Conservation (phyloP, 2,113 vertebrate species). For the Scolopax mira region DNA sequence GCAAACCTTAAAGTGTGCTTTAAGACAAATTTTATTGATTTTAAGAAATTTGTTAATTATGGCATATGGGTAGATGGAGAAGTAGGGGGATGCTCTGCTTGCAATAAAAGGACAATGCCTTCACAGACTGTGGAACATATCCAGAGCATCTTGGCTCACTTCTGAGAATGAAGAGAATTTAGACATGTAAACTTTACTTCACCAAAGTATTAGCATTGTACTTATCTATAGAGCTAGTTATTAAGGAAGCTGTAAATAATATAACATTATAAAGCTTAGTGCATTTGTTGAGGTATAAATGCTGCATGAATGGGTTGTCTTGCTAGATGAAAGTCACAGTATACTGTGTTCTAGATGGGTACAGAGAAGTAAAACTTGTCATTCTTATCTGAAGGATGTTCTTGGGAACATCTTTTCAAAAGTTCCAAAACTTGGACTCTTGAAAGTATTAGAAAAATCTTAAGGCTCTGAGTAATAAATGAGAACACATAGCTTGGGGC, state of each 20-base stretch:
- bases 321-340: not conserved
- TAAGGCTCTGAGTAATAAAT: not conserved
- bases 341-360: not conserved
- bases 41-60: not conserved
- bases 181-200: not conserved
- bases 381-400: not conserved
- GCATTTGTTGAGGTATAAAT: not conserved
- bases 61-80: not conserved
- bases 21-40: not conserved
- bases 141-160: not conserved
- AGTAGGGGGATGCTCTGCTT: not conserved
- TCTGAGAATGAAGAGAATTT: not conserved
- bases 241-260: not conserved
- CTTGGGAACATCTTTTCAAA: not conserved
- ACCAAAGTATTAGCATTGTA: not conserved
- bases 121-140: not conserved
- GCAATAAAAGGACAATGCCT: not conserved
- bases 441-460: not conserved
- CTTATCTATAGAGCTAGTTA: not conserved
- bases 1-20: not conserved
- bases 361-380: not conserved
- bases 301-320: not conserved
- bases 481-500: not conserved
- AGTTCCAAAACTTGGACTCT: not conserved
- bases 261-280: not conserved